Base-by-base conservation (phyloP, 64 coral and sea anemone species). In the Hydrozoanthus tunicans region DNA sequence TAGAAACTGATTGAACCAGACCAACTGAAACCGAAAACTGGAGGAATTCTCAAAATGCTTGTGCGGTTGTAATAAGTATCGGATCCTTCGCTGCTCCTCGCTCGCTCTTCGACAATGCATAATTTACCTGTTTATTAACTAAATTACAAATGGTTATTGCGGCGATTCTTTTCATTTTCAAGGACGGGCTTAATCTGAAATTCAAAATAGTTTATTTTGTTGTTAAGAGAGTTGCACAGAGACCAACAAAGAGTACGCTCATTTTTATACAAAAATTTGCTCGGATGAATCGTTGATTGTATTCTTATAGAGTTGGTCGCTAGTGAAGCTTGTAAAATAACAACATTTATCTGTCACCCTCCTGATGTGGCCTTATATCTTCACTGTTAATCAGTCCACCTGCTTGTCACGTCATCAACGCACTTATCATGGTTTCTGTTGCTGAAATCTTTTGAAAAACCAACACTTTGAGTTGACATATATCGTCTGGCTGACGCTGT, bases 171-270 rank as follows among this genome's bases (percentile, higher is more conserved):
- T 43, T 2, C 32, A 43, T 43, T 43, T 43, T 43, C 32, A 43
- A 43, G 32, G 32, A 43, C 32, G 2, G 32, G 32, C 56, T 12
- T 61, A 62, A 54, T 9, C 15, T 70, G 64, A 68, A 69, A 56
- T 85, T 70, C n/a, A 70, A 67, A 85, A 57, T 9, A 3, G 51
- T 8, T 51, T 51, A 65, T 82, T 73, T 86, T 14, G 15, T 24
- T 54, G 25, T 86, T 53, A 86, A 13, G 20, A 32, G 55, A 74
- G 84, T 88, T 88, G 55, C 84, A 55, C 68, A 56, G 84, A 73
- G 32, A 88, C 67, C 68, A 8, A 6, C 6, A 24, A 56, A 59
- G 43, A 88, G 7, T 56, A 58, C 27, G 55, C 1, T 9, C 23
- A 24, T 11, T 82, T 88, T 88, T 59, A 75, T 14, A 59, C 24